These are phyloP conservation scores for Rhinoderma darwinii DNA, from an alignment of 2,113 vertebrate species.

Conservation along the genomic window DNA sequence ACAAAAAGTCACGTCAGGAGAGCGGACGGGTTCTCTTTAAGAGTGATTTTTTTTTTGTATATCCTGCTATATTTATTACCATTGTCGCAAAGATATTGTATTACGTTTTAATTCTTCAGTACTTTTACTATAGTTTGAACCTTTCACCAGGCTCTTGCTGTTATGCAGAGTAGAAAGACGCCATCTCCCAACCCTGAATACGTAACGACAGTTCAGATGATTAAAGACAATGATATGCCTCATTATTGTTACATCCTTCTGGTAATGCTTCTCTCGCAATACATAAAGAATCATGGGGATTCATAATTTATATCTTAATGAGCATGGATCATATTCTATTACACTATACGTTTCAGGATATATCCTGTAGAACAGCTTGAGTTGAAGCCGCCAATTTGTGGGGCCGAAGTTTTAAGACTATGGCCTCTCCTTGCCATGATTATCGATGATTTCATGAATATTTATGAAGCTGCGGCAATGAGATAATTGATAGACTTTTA, in stretches of 20 bases:
- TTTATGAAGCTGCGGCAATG: not conserved
- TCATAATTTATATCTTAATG: slow-evolving; percentile 11
- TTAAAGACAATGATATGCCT: slow-evolving; percentile 22
- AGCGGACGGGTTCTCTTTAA: too few species aligned
- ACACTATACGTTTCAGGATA: not conserved
- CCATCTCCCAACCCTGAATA: not conserved
- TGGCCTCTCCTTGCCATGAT: not conserved
- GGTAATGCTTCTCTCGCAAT: not conserved
- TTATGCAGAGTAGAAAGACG: not conserved
- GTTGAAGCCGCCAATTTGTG: not conserved
- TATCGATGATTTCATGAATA: not conserved
- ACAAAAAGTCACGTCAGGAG: too few species aligned
- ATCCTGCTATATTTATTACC: too few species aligned
- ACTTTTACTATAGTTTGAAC: not conserved
- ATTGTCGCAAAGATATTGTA: too few species aligned
- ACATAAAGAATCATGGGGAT: not conserved
- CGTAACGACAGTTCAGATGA: not conserved
- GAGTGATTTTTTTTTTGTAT: too few species aligned
- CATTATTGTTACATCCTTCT: slow-evolving; percentile 19
- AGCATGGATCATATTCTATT: not conserved
- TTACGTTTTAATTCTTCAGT: not conserved
- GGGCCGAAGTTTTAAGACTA: not conserved
- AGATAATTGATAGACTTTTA: not conserved
- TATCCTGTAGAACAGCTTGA: not conserved
- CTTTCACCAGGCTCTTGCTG: not conserved